Evolutionary conservation across 2,797 vertebrate genomes (phyloP).

Genomic region (Coracias cyanogaster): DNA sequence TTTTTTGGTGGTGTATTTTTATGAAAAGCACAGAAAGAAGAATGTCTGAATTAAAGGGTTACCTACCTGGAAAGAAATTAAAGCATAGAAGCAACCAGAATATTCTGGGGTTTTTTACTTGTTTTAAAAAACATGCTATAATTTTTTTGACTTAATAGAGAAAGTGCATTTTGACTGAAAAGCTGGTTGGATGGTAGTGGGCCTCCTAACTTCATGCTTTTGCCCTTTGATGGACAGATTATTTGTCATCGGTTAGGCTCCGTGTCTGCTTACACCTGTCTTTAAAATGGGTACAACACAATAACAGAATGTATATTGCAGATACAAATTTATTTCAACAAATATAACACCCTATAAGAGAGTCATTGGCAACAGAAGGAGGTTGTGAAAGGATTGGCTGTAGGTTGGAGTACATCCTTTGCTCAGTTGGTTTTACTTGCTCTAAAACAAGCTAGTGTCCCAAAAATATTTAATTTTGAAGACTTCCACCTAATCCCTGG

Average conservation of each 20-base stretch:
- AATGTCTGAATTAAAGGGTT: not conserved
- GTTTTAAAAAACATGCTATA: not conserved
- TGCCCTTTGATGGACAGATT: not conserved
- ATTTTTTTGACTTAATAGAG: not conserved
- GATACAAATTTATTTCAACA: not conserved
- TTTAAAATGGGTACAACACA: not conserved
- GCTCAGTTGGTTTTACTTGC: not conserved
- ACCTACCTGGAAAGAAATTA: not conserved
- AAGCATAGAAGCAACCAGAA: not conserved
- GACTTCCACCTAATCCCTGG: not conserved
- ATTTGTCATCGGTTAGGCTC: not conserved
- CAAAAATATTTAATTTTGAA: not conserved
- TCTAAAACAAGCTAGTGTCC: not conserved
- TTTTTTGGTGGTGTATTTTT: not conserved
- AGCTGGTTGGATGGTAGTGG: not conserved
- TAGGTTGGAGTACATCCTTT: not conserved
- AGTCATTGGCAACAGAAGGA: not conserved
- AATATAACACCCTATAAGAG: not conserved
- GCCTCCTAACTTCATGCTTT: not conserved
- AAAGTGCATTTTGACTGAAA: not conserved
- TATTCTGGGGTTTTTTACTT: not conserved
- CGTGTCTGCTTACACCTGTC: not conserved
- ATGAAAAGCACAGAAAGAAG: not conserved
- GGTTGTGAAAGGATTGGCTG: not conserved
- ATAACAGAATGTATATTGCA: not conserved